phyloP scores from a whole-genome alignment of 2,797 vertebrate genomes.

The Phalloptychus januarius region DNA sequence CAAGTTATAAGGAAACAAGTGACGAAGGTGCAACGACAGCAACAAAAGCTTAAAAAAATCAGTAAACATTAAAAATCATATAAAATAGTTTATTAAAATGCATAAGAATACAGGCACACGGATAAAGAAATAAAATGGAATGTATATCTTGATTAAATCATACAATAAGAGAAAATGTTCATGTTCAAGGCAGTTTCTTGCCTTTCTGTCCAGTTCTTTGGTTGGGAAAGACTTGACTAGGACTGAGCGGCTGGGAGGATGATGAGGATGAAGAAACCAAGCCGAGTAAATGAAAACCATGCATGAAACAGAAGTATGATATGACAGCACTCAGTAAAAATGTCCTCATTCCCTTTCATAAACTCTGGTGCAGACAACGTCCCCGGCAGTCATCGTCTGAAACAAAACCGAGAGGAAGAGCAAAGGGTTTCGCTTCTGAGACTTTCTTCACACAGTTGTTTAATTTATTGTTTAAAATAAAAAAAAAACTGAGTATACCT shows the following conservation, averaged over 20 bases:
- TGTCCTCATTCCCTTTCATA: conserved; percentile 76
- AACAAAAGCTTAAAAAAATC: conserved; percentile 20
- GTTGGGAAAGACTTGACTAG: conserved; percentile 28
- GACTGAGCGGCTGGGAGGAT: conserved; percentile 18
- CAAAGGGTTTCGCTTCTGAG: conserved; percentile 19
- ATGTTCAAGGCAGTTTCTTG: conserved; percentile 26
- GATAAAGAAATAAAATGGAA: conserved; percentile 40
- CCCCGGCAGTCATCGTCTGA: conserved; percentile 83
- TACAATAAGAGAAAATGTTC: conserved; percentile 34
- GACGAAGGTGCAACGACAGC: conserved; percentile 28
- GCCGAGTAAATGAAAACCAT: conserved; percentile 54
- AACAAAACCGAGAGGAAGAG: conserved; percentile 51
- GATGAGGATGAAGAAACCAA: conserved; percentile 42
- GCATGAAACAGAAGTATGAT: conserved; percentile 39
- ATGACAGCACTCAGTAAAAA: conserved; percentile 19
- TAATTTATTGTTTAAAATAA: background rate
- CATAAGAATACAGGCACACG: conserved; percentile 17
- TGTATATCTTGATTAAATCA: conserved; percentile 35
- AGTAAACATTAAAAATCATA: conserved; percentile 32
- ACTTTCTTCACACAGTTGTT: background rate
- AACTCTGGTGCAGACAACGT: conserved; percentile 81
- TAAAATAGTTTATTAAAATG: conserved; percentile 69
- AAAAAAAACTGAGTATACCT: background rate
- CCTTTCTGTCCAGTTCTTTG: conserved; percentile 35
- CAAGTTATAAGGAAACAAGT: conserved; percentile 43